phyloP scores from a whole-genome alignment of 2,888 invertebrate species.

The Acronicta aceris region DNA sequence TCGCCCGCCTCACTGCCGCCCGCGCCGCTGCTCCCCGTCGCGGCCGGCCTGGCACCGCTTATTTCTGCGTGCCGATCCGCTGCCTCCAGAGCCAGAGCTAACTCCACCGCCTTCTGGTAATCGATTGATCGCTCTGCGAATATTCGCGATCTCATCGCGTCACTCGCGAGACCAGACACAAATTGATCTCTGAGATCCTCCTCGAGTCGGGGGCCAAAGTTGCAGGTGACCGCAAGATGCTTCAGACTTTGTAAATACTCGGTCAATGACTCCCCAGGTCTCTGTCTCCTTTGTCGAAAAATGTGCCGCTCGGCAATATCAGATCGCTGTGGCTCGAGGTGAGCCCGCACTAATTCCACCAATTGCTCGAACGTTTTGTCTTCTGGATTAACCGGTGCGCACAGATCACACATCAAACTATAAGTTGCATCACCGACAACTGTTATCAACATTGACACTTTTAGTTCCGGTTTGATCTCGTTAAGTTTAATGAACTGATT shows the following conservation, averaged over 20 bases:
- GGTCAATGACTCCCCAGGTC: constrained; percentile 2
- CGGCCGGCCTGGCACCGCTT: constrained; percentile 36
- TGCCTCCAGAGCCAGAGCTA: constrained; percentile 43
- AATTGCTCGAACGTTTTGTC: not conserved
- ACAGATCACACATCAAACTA: constrained; percentile 9
- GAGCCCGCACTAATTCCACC: constrained; percentile 1
- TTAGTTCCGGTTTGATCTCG: not conserved
- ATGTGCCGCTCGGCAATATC: constrained; percentile 17
- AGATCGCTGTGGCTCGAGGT: constrained; percentile 8
- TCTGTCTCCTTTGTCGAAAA: constrained; percentile 6
- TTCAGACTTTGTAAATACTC: constrained; percentile 8
- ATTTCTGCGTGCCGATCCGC: constrained; percentile 51
- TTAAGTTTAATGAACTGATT: constrained; percentile 5
- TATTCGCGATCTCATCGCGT: constrained; percentile 1
- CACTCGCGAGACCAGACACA: not conserved
- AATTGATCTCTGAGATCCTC: constrained; percentile 2
- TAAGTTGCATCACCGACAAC: constrained; percentile 9
- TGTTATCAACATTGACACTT: constrained; percentile 4
- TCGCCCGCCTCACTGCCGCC: constrained; percentile 11
- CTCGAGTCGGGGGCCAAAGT: constrained; percentile 4
- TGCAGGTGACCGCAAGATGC: constrained; percentile 9
- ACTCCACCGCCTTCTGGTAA: constrained; percentile 5
- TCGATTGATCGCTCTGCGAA: not conserved
- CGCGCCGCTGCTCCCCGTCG: constrained; percentile 20
- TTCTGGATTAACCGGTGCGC: constrained; percentile 5